phyloP scores from a whole-genome alignment of 2,113 vertebrate genomes.

The Polypterus bichir region DNA sequence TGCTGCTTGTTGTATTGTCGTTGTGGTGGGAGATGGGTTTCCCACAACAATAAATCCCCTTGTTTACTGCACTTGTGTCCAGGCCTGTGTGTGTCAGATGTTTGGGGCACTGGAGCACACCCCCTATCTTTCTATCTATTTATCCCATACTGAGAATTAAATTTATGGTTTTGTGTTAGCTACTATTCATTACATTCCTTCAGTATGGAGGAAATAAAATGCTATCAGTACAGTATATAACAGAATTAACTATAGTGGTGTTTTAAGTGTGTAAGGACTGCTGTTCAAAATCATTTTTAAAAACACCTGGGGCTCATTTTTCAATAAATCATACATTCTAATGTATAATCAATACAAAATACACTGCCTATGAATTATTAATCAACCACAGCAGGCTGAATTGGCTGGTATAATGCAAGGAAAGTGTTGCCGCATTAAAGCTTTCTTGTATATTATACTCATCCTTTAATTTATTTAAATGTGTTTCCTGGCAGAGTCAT shows the following conservation, averaged over 20 bases:
- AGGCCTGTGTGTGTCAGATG: no score
- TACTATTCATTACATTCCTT: no score
- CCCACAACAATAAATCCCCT: no score
- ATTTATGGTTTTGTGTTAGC: no score
- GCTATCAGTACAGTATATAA: no score
- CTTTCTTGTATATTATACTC: neutral
- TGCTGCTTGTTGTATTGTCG: no score
- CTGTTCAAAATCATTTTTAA: constrained; percentile 10
- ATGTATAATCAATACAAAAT: constrained; percentile 7
- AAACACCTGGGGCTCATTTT: constrained; percentile 7
- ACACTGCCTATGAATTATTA: constrained; percentile 6
- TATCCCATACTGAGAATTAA: no score
- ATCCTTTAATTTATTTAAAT: neutral
- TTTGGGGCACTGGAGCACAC: no score
- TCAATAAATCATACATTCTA: neutral
- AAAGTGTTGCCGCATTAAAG: neutral
- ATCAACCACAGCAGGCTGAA: neutral
- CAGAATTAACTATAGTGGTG: constrained; percentile 19
- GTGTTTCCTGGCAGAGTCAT: constrained; percentile 2
- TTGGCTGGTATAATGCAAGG: constrained; percentile 2
- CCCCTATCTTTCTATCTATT: no score
- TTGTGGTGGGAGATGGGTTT: no score
- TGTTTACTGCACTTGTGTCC: no score
- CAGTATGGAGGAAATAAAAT: no score
- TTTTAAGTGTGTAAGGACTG: neutral